Evolutionary conservation across 2,797 vertebrate genomes (phyloP).

Genomic region (Hylomyscus alleni): DNA sequence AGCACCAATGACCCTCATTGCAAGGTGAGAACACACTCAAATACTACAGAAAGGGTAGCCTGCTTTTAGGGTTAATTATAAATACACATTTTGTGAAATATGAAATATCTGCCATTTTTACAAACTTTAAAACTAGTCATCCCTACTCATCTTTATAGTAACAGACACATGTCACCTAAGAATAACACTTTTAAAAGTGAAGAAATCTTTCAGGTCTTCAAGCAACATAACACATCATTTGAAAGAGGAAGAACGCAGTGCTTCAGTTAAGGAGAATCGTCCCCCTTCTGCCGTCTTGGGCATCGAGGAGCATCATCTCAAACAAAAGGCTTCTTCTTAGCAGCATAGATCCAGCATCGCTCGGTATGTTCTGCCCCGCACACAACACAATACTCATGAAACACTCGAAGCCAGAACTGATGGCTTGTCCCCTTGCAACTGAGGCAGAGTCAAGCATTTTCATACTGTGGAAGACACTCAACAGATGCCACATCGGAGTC

Average conservation of each 20-base stretch:
- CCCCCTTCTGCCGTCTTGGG: neutral
- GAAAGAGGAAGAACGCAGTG: neutral
- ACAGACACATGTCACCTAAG: slow-evolving; percentile 1
- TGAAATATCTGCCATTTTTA: neutral
- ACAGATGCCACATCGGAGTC: neutral
- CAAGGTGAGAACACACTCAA: neutral
- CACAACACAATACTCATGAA: neutral
- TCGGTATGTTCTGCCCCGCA: neutral
- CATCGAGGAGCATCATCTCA: neutral
- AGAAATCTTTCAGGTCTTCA: slow-evolving; percentile 24
- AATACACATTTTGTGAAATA: neutral
- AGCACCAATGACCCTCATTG: neutral
- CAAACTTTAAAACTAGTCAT: slow-evolving; percentile 33
- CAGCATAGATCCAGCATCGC: neutral
- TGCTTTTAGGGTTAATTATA: slow-evolving; percentile 32
- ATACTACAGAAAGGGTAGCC: neutral
- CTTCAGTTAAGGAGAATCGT: neutral
- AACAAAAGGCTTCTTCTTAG: neutral
- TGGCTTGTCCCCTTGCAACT: neutral
- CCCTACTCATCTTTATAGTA: neutral
- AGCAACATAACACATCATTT: neutral
- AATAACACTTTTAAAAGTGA: slow-evolving; percentile 23
- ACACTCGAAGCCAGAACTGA: neutral
- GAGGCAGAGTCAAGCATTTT: neutral
- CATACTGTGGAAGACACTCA: neutral